Evolutionary conservation across 2,113 vertebrate genomes (phyloP), one percentile per base, ranked within the genome.

Genomic region (Gadus chalcogrammus): DNA sequence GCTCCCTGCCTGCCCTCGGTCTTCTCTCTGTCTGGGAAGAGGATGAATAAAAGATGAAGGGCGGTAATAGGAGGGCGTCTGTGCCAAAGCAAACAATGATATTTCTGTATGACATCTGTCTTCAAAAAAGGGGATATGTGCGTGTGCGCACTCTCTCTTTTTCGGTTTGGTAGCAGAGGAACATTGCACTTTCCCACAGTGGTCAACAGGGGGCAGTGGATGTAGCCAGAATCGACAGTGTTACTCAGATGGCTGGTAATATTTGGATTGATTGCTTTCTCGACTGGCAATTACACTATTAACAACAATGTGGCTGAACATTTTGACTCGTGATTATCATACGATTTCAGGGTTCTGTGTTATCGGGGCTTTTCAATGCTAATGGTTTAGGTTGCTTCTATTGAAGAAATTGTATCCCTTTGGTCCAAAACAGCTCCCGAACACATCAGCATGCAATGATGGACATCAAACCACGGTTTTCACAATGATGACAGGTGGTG

Each of bases 41-140:
- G 64, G 85, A 88, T 88, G 85, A 75, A 72, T 70, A 59, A 87
- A 83, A 88, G 78, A 87, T 82, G 73, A 35, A 31, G 75, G 74
- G 63, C 73, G 22, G 59, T 62, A 74, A 76, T 62, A 62, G 71
- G 71, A 76, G 77, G 71, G 80, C 79, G 72, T 85, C 73, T 83
- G 82, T 74, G 78, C 48, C 69, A 82, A 78, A 79, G 84, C 85
- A 85, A 82, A 87, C 71, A 77, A 53, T 78, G 78, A 76, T 77
- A 68, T 73, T 79, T 77, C 15, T 60, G 16, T 62, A 69, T 74
- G 66, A 71, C 78, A 70, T 56, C 31, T 38, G 24, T 79, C 72
- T 76, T 64, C 15, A 31, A 31, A 0, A 42, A 76, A 67, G 63
- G n/a, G 48, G 12, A 9, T 9, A 9, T 48, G 42, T 48, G 42